Evolutionary conservation across 1,140 invertebrate species (phyloP).

Genomic region (Condylostylus longicornis): DNA sequence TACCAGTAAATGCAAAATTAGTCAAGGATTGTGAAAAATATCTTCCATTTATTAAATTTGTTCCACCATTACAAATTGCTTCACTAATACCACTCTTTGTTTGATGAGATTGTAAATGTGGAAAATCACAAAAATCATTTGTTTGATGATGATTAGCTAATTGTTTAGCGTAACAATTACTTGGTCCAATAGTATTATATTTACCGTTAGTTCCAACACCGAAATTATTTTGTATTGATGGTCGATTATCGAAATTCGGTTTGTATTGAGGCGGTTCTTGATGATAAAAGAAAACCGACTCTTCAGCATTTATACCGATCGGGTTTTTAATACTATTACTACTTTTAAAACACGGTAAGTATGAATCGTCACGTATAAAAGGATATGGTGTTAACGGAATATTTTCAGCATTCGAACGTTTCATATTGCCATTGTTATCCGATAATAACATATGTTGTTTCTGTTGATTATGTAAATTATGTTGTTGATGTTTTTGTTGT

Average conservation of each 20-base stretch:
- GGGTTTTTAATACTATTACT: no score
- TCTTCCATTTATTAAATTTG: slow-evolving; percentile 13
- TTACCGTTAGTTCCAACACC: slow-evolving; percentile 14
- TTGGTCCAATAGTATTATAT: slow-evolving; percentile 29
- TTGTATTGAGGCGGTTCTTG: slow-evolving; percentile 5
- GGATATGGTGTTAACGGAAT: not conserved
- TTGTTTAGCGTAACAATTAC: slow-evolving; percentile 25
- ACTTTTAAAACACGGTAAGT: not conserved
- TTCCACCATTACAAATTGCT: slow-evolving; percentile 21
- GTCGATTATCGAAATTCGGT: slow-evolving; percentile 7
- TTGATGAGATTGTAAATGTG: slow-evolving; percentile 24
- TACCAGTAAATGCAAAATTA: slow-evolving; percentile 23
- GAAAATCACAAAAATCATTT: slow-evolving; percentile 19
- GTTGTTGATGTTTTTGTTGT: no score
- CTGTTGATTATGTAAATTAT: no score
- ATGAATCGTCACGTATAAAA: not conserved
- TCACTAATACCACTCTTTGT: slow-evolving; percentile 14
- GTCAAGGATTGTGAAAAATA: slow-evolving; percentile 28
- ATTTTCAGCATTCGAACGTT: not conserved
- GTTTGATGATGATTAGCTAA: slow-evolving; percentile 20
- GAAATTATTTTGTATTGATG: slow-evolving; percentile 5
- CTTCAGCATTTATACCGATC: not conserved
- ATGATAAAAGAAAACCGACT: slow-evolving; percentile 5
- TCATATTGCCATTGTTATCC: no score
- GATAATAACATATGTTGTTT: no score